Percentiles rank a stretch among this genome's conserved stretches.
phyloP scores from a whole-genome alignment of 2,113 vertebrate species.

The Menidia beryllina region DNA sequence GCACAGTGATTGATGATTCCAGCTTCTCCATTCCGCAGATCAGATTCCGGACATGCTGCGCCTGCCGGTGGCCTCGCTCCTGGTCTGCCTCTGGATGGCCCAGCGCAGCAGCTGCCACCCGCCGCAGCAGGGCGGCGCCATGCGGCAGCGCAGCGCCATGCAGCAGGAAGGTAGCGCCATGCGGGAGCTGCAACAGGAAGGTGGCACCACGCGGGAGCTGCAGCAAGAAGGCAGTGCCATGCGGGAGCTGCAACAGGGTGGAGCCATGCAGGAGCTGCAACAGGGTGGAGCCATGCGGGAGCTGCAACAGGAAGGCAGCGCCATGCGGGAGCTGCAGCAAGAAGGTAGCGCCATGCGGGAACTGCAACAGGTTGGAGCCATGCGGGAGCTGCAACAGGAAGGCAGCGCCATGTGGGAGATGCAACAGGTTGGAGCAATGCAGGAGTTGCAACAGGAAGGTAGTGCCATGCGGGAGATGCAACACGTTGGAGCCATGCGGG shows the following conservation, averaged over 20 bases:
- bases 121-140: slow-evolving; percentile 75
- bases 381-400: no score
- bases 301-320: slow-evolving; percentile 82
- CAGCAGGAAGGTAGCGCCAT: slow-evolving; percentile 80
- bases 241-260: slow-evolving; percentile 80
- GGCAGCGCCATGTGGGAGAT: slow-evolving; percentile 81
- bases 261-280: no score
- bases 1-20: no score
- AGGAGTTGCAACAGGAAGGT: no score
- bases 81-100: slow-evolving; percentile 76
- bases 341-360: slow-evolving; percentile 81
- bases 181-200: slow-evolving; percentile 80
- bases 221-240: slow-evolving; percentile 80
- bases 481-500: no score
- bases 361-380: slow-evolving; percentile 81
- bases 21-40: no score
- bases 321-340: slow-evolving; percentile 81
- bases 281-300: slow-evolving; percentile 81
- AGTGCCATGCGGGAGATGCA: no score
- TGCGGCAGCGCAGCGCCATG: slow-evolving; percentile 79
- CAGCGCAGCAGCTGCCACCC: slow-evolving; percentile 63
- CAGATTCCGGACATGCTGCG: slow-evolving; percentile 83
- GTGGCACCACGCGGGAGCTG: no score
- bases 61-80: slow-evolving; percentile 64
- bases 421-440: no score